These are phyloP conservation scores for Drosophila bipectinata DNA, from an alignment of 1,140 invertebrate species.

Conservation along the genomic window DNA sequence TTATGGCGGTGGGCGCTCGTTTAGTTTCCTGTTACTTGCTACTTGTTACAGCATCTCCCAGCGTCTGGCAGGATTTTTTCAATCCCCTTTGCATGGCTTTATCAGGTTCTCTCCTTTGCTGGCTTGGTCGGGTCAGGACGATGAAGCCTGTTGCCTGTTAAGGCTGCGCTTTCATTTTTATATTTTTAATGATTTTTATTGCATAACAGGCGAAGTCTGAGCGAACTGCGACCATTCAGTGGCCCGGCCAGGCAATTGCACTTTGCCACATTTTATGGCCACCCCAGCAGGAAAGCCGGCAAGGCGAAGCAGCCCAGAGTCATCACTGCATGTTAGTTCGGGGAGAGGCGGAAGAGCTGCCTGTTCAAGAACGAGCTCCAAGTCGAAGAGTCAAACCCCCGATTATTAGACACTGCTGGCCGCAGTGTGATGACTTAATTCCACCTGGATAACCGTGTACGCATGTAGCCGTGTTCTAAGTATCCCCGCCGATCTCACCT, in stretches of 20 bases:
- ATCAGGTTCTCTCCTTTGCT: constrained; percentile 29
- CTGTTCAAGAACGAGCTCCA: constrained; percentile 7
- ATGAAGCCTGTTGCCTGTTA: constrained; percentile 59
- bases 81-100: constrained; percentile 66
- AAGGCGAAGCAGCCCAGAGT: constrained; percentile 12
- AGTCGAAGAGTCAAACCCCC: constrained; percentile 1
- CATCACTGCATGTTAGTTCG: constrained; percentile 49
- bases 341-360: background rate
- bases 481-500: background rate
- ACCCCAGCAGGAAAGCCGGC: constrained; percentile 17
- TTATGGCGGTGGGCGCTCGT: constrained; percentile 80
- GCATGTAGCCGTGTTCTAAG: background rate
- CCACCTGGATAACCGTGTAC: constrained; percentile 18
- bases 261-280: constrained; percentile 78
- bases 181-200: constrained; percentile 83
- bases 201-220: constrained; percentile 64
- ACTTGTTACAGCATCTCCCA: constrained; percentile 38
- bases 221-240: constrained; percentile 8
- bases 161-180: constrained; percentile 77
- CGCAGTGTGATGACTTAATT: constrained; percentile 15
- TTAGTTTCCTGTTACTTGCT: constrained; percentile 74
- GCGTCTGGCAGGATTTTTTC: constrained; percentile 55
- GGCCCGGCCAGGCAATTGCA: constrained; percentile 63
- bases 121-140: background rate
- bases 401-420: background rate